A percentile compares a stretch with the other conserved stretches of the same genome.
phyloP scores from a whole-genome alignment of 2,888 invertebrate genomes.

The Atethmia centrago region DNA sequence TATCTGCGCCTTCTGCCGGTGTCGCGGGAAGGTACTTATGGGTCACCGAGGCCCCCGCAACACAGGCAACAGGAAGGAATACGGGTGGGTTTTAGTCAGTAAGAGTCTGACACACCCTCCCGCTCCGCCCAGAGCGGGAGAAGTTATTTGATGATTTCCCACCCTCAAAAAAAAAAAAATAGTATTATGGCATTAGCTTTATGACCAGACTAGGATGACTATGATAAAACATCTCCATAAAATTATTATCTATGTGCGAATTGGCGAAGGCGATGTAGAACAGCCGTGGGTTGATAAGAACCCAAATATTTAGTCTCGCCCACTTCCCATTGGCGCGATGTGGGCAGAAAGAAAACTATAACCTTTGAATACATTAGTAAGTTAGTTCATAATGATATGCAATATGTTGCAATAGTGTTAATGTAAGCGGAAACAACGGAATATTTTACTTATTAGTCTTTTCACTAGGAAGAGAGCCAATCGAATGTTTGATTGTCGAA shows the following conservation, averaged over 20 bases:
- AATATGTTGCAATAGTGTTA: slow-evolving; percentile 39
- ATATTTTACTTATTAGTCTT: slow-evolving; percentile 31
- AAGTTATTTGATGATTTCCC: too few relatives aligned
- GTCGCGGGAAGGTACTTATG: too few relatives aligned
- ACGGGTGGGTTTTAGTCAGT: too few relatives aligned
- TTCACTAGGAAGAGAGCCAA: neutral
- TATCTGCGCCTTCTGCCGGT: too few relatives aligned
- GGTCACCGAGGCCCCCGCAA: too few relatives aligned
- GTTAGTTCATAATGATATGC: slow-evolving; percentile 48
- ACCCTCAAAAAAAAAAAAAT: too few relatives aligned
- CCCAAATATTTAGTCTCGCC: slow-evolving; percentile 80
- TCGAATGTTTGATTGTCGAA: neutral
- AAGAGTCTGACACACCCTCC: too few relatives aligned
- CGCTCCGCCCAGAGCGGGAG: too few relatives aligned
- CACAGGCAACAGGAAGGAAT: too few relatives aligned
- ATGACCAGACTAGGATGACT: slow-evolving; percentile 8
- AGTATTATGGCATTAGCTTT: slow-evolving; percentile 18
- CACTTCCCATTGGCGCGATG: slow-evolving; percentile 70
- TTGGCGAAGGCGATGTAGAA: slow-evolving; percentile 79
- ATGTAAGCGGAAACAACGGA: slow-evolving; percentile 37
- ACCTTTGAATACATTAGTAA: slow-evolving; percentile 70
- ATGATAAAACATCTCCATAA: slow-evolving; percentile 18
- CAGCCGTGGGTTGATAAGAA: slow-evolving; percentile 76
- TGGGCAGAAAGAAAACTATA: slow-evolving; percentile 77
- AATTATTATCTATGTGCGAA: slow-evolving; percentile 37